These are phyloP conservation scores for Gryon sp. DNA, from an alignment of 1,140 invertebrate species.

Conservation along the genomic window DNA sequence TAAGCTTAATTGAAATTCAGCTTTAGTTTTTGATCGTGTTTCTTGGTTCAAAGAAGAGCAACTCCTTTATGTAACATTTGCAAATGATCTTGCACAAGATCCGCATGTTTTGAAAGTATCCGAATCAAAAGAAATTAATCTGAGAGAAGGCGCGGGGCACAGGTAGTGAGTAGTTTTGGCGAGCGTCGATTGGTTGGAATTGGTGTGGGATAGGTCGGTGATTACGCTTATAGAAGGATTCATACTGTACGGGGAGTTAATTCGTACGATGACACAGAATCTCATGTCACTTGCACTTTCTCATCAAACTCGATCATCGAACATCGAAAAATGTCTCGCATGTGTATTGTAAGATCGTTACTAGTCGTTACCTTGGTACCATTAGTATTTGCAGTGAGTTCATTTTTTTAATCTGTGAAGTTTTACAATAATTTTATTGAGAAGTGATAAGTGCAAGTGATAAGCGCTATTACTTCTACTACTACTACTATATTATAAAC, in stretches of 20 bases:
- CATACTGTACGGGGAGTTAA: constrained; percentile 48
- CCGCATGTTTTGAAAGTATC: constrained; percentile 57
- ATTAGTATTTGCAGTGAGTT: constrained; percentile 38
- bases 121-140: constrained; percentile 57
- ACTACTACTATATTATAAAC: no score
- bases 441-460: no score
- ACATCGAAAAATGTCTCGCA: constrained; percentile 29
- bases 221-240: constrained; percentile 62
- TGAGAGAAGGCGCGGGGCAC: constrained; percentile 38
- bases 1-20: constrained; percentile 27
- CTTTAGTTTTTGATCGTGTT: constrained; percentile 5
- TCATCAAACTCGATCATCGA: constrained; percentile 43
- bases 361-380: constrained; percentile 18
- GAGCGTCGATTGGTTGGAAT: constrained; percentile 53
- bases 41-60: constrained; percentile 3
- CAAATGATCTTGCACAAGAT: constrained; percentile 58
- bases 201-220: constrained; percentile 61
- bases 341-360: constrained; percentile 1
- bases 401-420: no score
- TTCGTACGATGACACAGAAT: constrained; percentile 60
- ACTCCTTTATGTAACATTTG: constrained; percentile 50
- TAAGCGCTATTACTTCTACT: no score
- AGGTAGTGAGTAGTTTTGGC: constrained; percentile 38
- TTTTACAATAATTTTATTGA: no score
- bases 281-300: constrained; percentile 61